phyloP scores from a whole-genome alignment of 2,797 vertebrate species.

The Fratercula arctica region DNA sequence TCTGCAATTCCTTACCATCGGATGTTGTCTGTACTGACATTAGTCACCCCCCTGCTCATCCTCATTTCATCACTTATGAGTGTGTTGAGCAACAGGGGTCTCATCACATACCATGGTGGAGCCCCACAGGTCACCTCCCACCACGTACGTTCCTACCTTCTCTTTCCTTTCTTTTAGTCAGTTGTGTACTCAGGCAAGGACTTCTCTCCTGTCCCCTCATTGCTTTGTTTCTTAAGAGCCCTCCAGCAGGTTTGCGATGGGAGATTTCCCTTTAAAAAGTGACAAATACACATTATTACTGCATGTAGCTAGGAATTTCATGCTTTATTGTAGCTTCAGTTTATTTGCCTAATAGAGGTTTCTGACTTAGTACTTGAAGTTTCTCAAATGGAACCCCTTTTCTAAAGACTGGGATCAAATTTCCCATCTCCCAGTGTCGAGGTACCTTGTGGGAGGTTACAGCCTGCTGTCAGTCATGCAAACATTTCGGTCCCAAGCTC shows the following conservation, averaged over 20 bases:
- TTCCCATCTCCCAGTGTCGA: background rate
- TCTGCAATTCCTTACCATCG: background rate
- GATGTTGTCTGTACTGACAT: background rate
- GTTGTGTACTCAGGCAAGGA: background rate
- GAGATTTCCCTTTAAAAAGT: background rate
- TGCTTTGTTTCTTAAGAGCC: background rate
- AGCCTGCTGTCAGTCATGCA: background rate
- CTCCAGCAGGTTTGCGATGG: background rate
- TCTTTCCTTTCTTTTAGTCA: background rate
- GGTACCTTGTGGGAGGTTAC: background rate
- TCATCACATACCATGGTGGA: accelerated
- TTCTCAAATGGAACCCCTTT: background rate
- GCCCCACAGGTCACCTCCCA: background rate
- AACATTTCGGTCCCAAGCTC: accelerated
- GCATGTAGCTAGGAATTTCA: accelerated
- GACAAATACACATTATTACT: background rate
- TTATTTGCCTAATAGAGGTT: background rate
- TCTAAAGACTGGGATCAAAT: background rate
- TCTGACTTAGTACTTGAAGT: background rate
- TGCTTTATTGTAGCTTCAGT: background rate
- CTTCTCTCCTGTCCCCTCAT: background rate
- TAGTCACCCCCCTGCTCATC: background rate
- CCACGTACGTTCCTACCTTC: accelerated
- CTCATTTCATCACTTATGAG: background rate
- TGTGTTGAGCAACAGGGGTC: background rate